phyloP scores from a whole-genome alignment of 2,113 vertebrate species.

The Microcebus murinus region DNA sequence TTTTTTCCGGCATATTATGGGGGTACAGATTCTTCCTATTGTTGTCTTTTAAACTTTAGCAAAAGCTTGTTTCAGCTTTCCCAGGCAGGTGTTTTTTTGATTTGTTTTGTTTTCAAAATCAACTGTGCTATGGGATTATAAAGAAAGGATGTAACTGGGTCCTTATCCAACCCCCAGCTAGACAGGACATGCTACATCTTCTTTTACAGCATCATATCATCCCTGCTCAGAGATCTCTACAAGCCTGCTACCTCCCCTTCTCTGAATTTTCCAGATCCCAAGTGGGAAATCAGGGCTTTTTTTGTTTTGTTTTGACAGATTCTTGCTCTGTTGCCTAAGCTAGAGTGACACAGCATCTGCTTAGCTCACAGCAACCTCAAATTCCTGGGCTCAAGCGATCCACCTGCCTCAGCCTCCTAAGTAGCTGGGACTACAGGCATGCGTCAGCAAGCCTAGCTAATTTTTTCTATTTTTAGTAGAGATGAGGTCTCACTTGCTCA shows the following conservation, averaged over 20 bases:
- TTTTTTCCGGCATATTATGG: too few relatives aligned
- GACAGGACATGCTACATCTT: accelerated
- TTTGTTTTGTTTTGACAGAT: too few relatives aligned
- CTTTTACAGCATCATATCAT: background rate
- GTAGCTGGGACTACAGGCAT: too few relatives aligned
- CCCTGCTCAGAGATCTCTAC: background rate
- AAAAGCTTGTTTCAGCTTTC: background rate
- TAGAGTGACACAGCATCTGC: too few relatives aligned
- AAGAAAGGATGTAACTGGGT: background rate
- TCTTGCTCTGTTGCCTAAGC: too few relatives aligned
- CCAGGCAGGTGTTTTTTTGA: background rate
- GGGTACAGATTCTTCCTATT: background rate
- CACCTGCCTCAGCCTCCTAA: too few relatives aligned
- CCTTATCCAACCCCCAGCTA: background rate
- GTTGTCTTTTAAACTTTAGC: background rate
- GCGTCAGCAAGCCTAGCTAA: too few relatives aligned
- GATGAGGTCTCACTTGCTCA: too few relatives aligned
- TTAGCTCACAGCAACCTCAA: too few relatives aligned
- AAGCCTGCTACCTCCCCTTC: background rate
- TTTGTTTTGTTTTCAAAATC: background rate
- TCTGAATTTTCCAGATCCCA: background rate
- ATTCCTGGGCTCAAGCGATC: too few relatives aligned
- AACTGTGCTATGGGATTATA: background rate
- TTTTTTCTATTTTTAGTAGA: too few relatives aligned
- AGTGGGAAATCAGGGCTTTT: background rate